Evolutionary conservation across 1,140 invertebrate genomes (phyloP), one percentile per base, ranked within the genome.

Genomic region (Amyelois transitella): DNA sequence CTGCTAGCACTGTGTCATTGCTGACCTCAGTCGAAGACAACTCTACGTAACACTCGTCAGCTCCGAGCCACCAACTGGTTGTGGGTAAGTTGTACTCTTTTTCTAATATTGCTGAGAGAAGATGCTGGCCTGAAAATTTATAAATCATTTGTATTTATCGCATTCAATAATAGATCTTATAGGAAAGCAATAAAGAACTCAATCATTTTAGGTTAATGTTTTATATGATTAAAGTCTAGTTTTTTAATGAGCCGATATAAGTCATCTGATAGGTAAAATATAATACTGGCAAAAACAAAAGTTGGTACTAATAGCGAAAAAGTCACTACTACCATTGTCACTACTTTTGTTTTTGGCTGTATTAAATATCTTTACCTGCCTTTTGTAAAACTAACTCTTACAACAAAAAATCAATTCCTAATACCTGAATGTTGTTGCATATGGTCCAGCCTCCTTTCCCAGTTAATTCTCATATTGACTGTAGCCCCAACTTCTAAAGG

Each of bases 351-450:
- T n/a, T n/a, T n/a, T n/a, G n/a, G n/a, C n/a, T n/a, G n/a, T n/a
- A n/a, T n/a, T n/a, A n/a, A n/a, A n/a, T n/a, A n/a, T n/a, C n/a
- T n/a, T n/a, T n/a, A n/a, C n/a, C n/a, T n/a, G n/a, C n/a, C n/a
- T n/a, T n/a, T n/a, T n/a, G n/a, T n/a, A n/a, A n/a, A n/a, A n/a
- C n/a, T n/a, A n/a, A n/a, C n/a, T n/a, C n/a, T n/a, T n/a, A n/a
- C n/a, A n/a, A n/a, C n/a, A n/a, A n/a, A n/a, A 19, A 47, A 20
- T 19, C 44, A 47, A 44, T 44, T 12, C 32, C 38, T 48, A 8
- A 60, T 79, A 93, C 93, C 94, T 56, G 94, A 94, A 89, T 96
- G 95, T 79, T 97, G 95, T 71, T 97, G 96, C 95, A 97, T 97
- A 77, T 96, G 94, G 74, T 97, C 95, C 79, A 96, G 93, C 51